A percentile compares a stretch with the other conserved stretches of the same genome.
Conservation (phyloP, 2,113 vertebrate genomes). For the Tetrao urogallus region DNA sequence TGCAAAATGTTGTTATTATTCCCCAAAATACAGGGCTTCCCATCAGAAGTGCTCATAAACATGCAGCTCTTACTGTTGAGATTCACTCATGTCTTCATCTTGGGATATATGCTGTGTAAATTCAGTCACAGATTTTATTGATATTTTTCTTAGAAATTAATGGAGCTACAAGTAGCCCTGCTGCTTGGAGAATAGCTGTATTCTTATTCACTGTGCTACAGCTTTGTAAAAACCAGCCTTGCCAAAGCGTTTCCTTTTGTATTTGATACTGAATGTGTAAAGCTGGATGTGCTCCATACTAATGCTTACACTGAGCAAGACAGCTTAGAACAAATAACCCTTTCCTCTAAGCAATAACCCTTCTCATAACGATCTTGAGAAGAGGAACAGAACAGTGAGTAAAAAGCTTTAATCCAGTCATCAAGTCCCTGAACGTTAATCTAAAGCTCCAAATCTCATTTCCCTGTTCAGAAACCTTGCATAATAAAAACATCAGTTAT, state of each 20-base stretch:
- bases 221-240: slow-evolving; percentile 3
- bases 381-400: background rate
- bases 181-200: background rate
- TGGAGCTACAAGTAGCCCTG: background rate
- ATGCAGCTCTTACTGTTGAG: background rate
- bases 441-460: slow-evolving; percentile 24
- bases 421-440: background rate
- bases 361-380: background rate
- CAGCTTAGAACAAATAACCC: background rate
- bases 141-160: slow-evolving; percentile 37
- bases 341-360: background rate
- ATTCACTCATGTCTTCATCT: slow-evolving; percentile 10
- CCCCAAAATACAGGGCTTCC: background rate
- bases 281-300: background rate
- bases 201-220: background rate
- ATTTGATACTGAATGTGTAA: background rate
- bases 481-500: background rate
- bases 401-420: slow-evolving; percentile 10
- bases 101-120: slow-evolving; percentile 2
- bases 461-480: background rate
- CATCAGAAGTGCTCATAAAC: background rate
- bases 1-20: background rate
- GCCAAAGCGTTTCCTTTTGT: background rate
- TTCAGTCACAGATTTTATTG: slow-evolving; percentile 16
- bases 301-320: background rate